These are phyloP conservation scores for Ceratitis capitata DNA, from an alignment of 1,140 invertebrate species.

Conservation along the genomic window DNA sequence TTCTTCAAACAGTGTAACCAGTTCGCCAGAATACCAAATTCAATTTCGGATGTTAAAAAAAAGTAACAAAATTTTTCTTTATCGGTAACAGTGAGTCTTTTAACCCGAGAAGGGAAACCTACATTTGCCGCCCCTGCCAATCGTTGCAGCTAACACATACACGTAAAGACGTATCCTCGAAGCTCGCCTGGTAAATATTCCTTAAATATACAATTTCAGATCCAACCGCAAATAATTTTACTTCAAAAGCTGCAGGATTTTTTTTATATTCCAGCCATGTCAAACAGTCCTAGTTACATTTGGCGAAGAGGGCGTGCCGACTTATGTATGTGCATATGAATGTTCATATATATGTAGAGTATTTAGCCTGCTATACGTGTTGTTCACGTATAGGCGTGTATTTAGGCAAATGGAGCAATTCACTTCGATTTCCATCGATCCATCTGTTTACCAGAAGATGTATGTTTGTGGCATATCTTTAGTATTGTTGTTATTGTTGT, in stretches of 20 bases:
- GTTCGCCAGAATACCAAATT: too few species aligned
- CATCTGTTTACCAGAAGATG: not conserved
- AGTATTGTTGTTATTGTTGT: too few species aligned
- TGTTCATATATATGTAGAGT: not conserved
- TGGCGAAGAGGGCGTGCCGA: not conserved
- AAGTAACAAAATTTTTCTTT: too few species aligned
- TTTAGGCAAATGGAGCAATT: slow-evolving; percentile 4
- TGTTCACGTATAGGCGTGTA: not conserved
- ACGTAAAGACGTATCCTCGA: too few species aligned
- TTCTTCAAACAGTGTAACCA: too few species aligned
- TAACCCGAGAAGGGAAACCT: not conserved
- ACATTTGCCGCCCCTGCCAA: not conserved
- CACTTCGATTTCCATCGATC: slow-evolving; percentile 24
- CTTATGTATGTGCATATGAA: not conserved
- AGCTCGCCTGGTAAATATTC: not conserved
- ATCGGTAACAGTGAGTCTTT: not conserved
- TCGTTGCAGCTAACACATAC: not conserved
- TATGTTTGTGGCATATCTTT: too few species aligned
- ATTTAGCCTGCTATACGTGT: not conserved
- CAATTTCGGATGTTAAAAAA: not conserved
- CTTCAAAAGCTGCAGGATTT: not conserved
- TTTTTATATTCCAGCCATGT: too few species aligned
- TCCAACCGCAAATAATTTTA: not conserved
- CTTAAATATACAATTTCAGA: not conserved
- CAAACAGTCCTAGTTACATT: not conserved